Conservation (phyloP, 2,888 invertebrate species). For the Slavum lentiscoides region DNA sequence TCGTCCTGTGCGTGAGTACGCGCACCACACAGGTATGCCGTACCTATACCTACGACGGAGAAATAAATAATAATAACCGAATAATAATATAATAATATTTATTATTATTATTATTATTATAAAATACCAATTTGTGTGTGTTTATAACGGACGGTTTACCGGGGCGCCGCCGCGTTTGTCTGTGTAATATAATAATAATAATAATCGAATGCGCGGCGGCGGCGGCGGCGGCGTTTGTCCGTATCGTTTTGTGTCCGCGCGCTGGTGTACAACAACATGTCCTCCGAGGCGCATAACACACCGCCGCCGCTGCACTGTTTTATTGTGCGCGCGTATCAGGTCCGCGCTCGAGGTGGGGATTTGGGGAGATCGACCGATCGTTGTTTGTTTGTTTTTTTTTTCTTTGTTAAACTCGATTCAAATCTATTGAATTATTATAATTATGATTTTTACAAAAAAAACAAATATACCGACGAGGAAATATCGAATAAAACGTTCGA, state of each 20-base stretch:
- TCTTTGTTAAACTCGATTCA: too few relatives aligned
- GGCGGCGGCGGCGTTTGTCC: background rate
- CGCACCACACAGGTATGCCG: too few relatives aligned
- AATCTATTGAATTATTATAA: too few relatives aligned
- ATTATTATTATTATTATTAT: background rate
- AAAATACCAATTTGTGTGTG: constrained; percentile 24
- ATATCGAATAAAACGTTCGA: too few relatives aligned
- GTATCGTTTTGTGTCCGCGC: background rate
- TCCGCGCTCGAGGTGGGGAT: background rate
- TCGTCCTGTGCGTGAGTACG: background rate
- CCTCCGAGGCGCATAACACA: too few relatives aligned
- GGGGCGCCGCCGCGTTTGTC: background rate
- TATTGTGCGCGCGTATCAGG: background rate
- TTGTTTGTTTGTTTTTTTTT: too few relatives aligned
- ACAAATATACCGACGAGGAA: too few relatives aligned
- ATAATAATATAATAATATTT: background rate
- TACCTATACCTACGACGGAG: background rate
- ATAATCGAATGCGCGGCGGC: background rate
- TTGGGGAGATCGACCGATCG: too few relatives aligned
- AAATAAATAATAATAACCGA: too few relatives aligned
- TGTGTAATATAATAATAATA: background rate
- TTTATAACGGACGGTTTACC: constrained; percentile 35
- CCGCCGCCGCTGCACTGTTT: background rate
- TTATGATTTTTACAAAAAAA: too few relatives aligned
- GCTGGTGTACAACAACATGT: background rate